phyloP scores from a whole-genome alignment of 2,113 vertebrate genomes.

The Heterotis niloticus region DNA sequence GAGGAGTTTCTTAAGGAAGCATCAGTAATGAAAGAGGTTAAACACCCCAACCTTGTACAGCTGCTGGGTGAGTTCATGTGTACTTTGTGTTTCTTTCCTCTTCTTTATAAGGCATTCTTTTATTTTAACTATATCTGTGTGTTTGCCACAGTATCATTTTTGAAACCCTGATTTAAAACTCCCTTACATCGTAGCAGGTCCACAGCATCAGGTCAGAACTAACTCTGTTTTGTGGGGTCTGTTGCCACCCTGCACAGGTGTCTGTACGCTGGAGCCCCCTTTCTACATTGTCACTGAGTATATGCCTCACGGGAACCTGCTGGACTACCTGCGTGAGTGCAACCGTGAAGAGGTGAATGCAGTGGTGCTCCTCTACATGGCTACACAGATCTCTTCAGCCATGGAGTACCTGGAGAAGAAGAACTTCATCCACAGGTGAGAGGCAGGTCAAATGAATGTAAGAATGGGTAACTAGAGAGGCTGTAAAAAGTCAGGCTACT shows the following conservation, averaged over 20 bases:
- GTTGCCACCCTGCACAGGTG: slow-evolving; percentile 62
- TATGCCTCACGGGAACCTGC: slow-evolving; percentile 94
- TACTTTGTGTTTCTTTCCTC: neutral
- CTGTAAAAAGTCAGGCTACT: neutral
- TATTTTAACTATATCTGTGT: too few relatives aligned
- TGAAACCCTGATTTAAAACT: too few relatives aligned
- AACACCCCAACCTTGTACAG: slow-evolving; percentile 96
- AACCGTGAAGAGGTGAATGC: slow-evolving; percentile 90
- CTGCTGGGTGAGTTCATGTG: slow-evolving; percentile 63
- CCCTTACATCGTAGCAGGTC: too few relatives aligned
- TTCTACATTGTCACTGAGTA: slow-evolving; percentile 98
- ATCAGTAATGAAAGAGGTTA: slow-evolving; percentile 98
- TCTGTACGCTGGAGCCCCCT: slow-evolving; percentile 93
- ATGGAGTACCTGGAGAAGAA: slow-evolving; percentile 99
- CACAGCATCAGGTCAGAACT: too few relatives aligned
- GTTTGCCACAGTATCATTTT: too few relatives aligned
- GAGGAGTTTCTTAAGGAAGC: slow-evolving; percentile 98
- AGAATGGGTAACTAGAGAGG: neutral
- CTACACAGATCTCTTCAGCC: slow-evolving; percentile 97
- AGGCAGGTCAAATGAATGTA: neutral
- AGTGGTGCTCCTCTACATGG: slow-evolving; percentile 96
- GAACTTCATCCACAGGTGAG: slow-evolving; percentile 95
- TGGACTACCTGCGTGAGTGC: slow-evolving; percentile 94
- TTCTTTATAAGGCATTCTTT: too few relatives aligned
- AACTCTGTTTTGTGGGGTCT: too few relatives aligned